Evolutionary conservation across 2,113 vertebrate species (phyloP).

Genomic region (Actenoides hombroni): DNA sequence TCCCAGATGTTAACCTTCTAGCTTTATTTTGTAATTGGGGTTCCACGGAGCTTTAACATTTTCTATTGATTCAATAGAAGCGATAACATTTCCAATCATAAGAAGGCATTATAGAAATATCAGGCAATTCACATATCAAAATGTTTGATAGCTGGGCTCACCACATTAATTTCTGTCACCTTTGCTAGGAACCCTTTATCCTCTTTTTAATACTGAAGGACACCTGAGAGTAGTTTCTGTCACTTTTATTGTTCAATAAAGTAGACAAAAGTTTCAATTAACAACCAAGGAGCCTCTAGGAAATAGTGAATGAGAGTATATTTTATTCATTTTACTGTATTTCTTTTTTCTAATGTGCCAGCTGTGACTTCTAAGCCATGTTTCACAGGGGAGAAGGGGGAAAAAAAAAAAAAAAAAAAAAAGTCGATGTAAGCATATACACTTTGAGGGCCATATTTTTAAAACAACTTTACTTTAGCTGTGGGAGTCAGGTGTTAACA

Average conservation of each 20-base stretch:
- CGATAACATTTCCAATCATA: conserved; percentile 85
- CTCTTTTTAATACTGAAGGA: conserved; percentile 81
- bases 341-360: conserved; percentile 74
- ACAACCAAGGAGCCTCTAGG: conserved; percentile 75
- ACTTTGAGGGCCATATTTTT: neutral
- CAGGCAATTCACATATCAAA: conserved; percentile 85
- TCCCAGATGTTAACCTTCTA: conserved; percentile 83
- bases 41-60: conserved; percentile 81
- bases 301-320: conserved; percentile 78
- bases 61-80: conserved; percentile 85
- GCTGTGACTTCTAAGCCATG: conserved; percentile 60
- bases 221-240: conserved; percentile 80
- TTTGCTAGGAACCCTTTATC: conserved; percentile 78
- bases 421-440: neutral
- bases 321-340: conserved; percentile 80
- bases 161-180: conserved; percentile 81
- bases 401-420: neutral
- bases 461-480: neutral
- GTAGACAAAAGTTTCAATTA: conserved; percentile 85
- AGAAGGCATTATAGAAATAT: conserved; percentile 84
- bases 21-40: conserved; percentile 84
- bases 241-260: conserved; percentile 86
- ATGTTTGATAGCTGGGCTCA: conserved; percentile 84
- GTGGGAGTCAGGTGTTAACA: neutral
- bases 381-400: neutral